Base-by-base conservation (phyloP, 2,888 invertebrate species). In the Neoscelio sp. region DNA sequence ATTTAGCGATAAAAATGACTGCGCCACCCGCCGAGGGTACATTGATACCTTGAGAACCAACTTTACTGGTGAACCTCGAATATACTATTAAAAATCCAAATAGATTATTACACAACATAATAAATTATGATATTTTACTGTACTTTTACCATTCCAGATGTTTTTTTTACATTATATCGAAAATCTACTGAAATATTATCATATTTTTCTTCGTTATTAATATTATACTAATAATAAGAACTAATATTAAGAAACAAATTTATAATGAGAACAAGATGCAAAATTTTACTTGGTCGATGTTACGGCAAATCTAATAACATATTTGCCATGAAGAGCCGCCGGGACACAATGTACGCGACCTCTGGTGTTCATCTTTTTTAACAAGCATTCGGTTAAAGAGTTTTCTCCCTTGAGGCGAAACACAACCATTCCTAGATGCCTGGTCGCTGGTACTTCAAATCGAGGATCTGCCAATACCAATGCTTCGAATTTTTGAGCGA, bases 291-390 rank as follows among this genome's bases (percentile, higher is more conserved):
- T 94, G 52, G 95, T 94, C 0, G 98, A 98, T 0, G 99, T 98
- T 28, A 99, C 95, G 0, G 98, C 98, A 90, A 99, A 99, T 64
- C 97, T 91, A 79, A 98, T 98, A 50, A 98, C 97, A 89, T 96
- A 96, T 88, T 94, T 94, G 0, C 95, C 96, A 87, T 98, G 98
- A 71, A 99, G 93, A 67, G 96, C 95, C 0, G 98, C 98, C 0
- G 99, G 99, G 0, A 99, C 98, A 81, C 98, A 97, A 90, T 99
- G 98, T 4, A 99, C 93, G 83, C 95, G 94, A 4, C 98, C 98
- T 0, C 96, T 93, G 0, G 94, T 94, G 87, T 99, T 99, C 58
- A 99, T 90, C 0, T 95, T 93, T 89, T 98, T 98, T 62, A 99
- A 92, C 2, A 99, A 91, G 8, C 94, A 93, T 90, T 99, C 99